A percentile compares a stretch with the other conserved stretches of the same genome.
These are phyloP conservation scores for Enteromius viviparus DNA, from an alignment of 2,797 vertebrate genomes.

Conservation along the genomic window DNA sequence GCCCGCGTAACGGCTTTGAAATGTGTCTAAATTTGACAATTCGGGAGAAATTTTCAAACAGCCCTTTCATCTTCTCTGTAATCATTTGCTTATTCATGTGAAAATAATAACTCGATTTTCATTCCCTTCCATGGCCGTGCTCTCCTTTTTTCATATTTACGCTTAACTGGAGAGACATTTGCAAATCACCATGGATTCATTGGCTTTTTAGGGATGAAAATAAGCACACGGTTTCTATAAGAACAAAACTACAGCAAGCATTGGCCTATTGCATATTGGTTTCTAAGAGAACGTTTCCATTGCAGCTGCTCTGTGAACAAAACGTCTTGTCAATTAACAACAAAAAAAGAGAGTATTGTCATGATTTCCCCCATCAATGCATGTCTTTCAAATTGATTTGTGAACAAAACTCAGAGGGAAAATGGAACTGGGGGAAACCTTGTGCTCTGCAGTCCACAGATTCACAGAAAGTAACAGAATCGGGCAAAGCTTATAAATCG, in stretches of 20 bases:
- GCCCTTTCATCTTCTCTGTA: slow-evolving; percentile 67
- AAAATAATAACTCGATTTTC: slow-evolving; percentile 68
- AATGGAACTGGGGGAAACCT: slow-evolving; percentile 26
- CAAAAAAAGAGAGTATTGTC: slow-evolving; percentile 36
- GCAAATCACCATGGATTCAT: slow-evolving; percentile 67
- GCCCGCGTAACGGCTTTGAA: slow-evolving; percentile 58
- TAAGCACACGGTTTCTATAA: slow-evolving; percentile 61
- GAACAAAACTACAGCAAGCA: slow-evolving; percentile 56
- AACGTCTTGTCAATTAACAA: slow-evolving; percentile 43
- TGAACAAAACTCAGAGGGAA: slow-evolving; percentile 31
- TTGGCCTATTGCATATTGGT: slow-evolving; percentile 38
- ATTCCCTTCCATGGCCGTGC: slow-evolving; percentile 49
- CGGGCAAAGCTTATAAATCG: slow-evolving; percentile 54
- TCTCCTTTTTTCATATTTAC: slow-evolving; percentile 51
- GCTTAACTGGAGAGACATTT: slow-evolving; percentile 64
- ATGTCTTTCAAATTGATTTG: slow-evolving; percentile 51
- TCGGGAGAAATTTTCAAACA: slow-evolving; percentile 61
- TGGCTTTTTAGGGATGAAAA: slow-evolving; percentile 62
- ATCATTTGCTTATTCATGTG: slow-evolving; percentile 70
- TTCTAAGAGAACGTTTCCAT: slow-evolving; percentile 56
- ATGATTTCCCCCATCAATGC: slow-evolving; percentile 38
- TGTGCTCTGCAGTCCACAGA: slow-evolving; percentile 18
- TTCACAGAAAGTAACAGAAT: slow-evolving; percentile 52
- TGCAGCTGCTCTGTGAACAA: slow-evolving; percentile 45
- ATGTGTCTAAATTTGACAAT: slow-evolving; percentile 65